Evolutionary conservation across 2,113 vertebrate genomes (phyloP).

Genomic region (Otis tarda): DNA sequence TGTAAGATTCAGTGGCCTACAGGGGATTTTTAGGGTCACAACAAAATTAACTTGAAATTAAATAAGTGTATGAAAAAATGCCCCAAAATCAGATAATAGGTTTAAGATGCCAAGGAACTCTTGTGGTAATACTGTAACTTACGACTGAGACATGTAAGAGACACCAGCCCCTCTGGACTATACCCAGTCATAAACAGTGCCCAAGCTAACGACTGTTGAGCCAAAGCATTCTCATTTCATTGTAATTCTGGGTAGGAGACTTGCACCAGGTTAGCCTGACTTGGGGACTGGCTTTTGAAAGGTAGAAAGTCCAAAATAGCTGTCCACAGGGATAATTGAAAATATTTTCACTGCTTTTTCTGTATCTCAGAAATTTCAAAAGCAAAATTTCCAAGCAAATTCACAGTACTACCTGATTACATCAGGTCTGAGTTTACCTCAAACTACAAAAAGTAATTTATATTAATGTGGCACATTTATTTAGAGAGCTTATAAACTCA

Average conservation of each 20-base stretch:
- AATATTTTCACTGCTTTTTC: neutral
- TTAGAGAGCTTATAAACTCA: neutral
- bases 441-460: neutral
- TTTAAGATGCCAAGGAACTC: neutral
- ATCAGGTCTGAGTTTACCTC: neutral
- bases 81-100: neutral
- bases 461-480: neutral
- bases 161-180: neutral
- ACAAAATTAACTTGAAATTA: neutral
- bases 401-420: neutral
- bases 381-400: neutral
- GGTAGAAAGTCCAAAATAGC: neutral
- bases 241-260: neutral
- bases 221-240: neutral
- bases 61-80: neutral
- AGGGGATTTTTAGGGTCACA: neutral
- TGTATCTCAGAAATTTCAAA: too few species aligned
- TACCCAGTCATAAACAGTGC: neutral
- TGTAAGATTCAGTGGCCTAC: neutral
- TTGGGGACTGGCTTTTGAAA: neutral
- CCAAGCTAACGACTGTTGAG: neutral
- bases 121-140: neutral
- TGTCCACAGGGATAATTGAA: neutral
- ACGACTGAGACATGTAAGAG: accelerated
- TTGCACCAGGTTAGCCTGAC: neutral